Evolutionary conservation across 2,888 invertebrate genomes (phyloP).

Genomic region (Saturnia pavonia): DNA sequence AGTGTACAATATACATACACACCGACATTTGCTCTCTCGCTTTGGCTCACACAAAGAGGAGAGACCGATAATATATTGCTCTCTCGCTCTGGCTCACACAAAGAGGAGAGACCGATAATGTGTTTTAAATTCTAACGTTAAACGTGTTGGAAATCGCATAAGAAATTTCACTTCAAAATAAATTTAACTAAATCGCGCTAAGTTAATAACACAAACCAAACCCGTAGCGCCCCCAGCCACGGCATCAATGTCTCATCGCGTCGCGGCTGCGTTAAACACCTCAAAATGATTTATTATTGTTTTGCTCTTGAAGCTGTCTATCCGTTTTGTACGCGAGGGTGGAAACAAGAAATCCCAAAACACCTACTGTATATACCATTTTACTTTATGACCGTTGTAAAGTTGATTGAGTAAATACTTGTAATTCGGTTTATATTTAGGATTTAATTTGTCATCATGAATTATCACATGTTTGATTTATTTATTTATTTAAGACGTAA

Average conservation of each 20-base stretch:
- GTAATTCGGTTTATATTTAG: background rate
- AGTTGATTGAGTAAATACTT: slow-evolving; percentile 8
- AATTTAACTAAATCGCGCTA: slow-evolving; percentile 9
- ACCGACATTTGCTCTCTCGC: too few relatives aligned
- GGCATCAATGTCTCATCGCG: slow-evolving; percentile 72
- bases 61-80: too few relatives aligned
- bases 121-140: too few relatives aligned
- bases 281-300: slow-evolving; percentile 65
- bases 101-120: too few relatives aligned
- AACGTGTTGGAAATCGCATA: too few relatives aligned
- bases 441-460: background rate
- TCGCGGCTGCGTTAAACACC: slow-evolving; percentile 60
- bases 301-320: slow-evolving; percentile 61
- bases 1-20: too few relatives aligned
- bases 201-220: slow-evolving; percentile 31
- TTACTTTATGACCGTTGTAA: slow-evolving; percentile 18
- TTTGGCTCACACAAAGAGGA: too few relatives aligned
- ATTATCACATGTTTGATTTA: background rate
- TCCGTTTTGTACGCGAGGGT: slow-evolving; percentile 16
- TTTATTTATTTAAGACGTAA: background rate
- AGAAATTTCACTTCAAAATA: too few relatives aligned
- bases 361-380: slow-evolving; percentile 5
- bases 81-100: too few relatives aligned
- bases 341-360: slow-evolving; percentile 14
- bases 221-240: slow-evolving; percentile 41